Base-by-base conservation (phyloP, 2,888 invertebrate species). In the Tinea semifulvella region DNA sequence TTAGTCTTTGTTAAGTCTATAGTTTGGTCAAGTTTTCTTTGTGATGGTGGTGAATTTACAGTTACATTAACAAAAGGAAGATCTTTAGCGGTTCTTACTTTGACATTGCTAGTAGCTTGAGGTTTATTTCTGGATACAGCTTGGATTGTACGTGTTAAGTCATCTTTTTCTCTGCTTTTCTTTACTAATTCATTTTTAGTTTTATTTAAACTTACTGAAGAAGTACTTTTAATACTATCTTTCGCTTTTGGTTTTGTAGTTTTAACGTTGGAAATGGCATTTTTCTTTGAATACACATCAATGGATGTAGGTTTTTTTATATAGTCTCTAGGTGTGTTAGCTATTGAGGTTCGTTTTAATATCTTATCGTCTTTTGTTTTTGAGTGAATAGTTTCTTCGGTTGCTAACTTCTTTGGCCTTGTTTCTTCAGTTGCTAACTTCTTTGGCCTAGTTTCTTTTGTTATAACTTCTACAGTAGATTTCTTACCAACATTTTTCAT, bases 1-100 rank as follows among this genome's bases (percentile, higher is more conserved):
- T 35, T 14, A 38, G 38, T 2, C 11, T 38, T 4, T 18, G 26
- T 2, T 26, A n/a, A n/a, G n/a, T n/a, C n/a, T n/a, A n/a, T n/a
- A n/a, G 31, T 31, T 31, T 31, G 11, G 3, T n/a, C 13, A 13
- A 45, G n/a, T 36, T 47, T 51, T 25, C 48, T 49, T 56, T 61
- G 71, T 5, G 51, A 54, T 6, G 61, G 47, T 1, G 79, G 79
- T 0, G 79, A 76, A 50, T 72, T 75, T 0, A 73, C 66, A 6
- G 68, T 72, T 0, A 75, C 63, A 48, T 67, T 72, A 4, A 60
- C 50, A 39, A 60, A 52, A 22, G 62, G 56, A 14, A 61, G 47
- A 16, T 55, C 55, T 52, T 55, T 67, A 8, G 50, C 52, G 2
- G 52, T 48, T 20, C 42, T 45, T 31, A 13, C 11, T 38, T 38